Evolutionary conservation across 2,888 invertebrate genomes (phyloP), one percentile per base, ranked within the genome.

Genomic region (Acrocera orbiculus): DNA sequence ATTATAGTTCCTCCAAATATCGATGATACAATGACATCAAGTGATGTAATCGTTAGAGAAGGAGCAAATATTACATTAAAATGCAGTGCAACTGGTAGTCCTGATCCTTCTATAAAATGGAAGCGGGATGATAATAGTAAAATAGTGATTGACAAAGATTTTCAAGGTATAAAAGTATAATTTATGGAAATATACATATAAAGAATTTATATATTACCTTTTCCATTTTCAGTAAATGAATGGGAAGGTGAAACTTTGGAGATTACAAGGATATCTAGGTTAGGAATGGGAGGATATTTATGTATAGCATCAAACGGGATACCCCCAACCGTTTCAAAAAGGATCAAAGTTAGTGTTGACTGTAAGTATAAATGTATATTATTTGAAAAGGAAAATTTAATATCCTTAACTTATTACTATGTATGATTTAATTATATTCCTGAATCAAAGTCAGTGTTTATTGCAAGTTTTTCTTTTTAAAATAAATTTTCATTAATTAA

Each of bases 331-430:
- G 86, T 87, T 39, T 86, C 85, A 54, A 89, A 89, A 62, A 69
- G 83, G 52, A 87, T 89, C 50, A 85, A 83, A 74, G 83, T 89
- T 51, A 85, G 83, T 67, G 87, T 89, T 25, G 86, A 89, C 62
- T 89, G 87, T 89, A 65, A 86, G 87, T 81, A 60, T 40, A 11
- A 19, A n/a, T 16, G 10, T 9, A 5, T 5, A 13, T 14, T 27
- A 3, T 2, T 6, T 14, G 11, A 27, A 13, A 27, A n/a, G n/a
- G n/a, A n/a, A n/a, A n/a, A n/a, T n/a, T n/a, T n/a, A n/a, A n/a
- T n/a, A n/a, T n/a, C n/a, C n/a, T n/a, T n/a, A n/a, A n/a, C n/a
- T n/a, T n/a, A n/a, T n/a, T n/a, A n/a, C n/a, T n/a, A n/a, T n/a
- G n/a, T n/a, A n/a, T n/a, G n/a, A n/a, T n/a, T n/a, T n/a, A n/a